phyloP scores from a whole-genome alignment of 2,797 vertebrate species.

The Chaetophractus vellerosus region DNA sequence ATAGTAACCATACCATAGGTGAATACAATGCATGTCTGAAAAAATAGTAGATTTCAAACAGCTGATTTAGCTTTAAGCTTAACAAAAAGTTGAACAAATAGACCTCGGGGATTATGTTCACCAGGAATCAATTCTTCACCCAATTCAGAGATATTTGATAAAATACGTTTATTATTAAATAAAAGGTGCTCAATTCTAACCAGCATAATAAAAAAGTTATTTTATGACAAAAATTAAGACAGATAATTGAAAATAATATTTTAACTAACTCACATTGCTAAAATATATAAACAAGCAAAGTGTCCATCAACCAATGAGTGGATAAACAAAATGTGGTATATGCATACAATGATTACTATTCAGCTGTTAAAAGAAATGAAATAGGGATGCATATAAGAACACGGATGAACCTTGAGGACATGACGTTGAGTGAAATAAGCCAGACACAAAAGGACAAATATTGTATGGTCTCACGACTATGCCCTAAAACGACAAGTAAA shows the following conservation, averaged over 20 bases:
- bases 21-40: not conserved
- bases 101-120: not conserved
- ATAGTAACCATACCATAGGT: not conserved
- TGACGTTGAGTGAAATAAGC: no score
- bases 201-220: constrained; percentile 30
- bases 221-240: not conserved
- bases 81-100: constrained; percentile 21
- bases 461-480: no score
- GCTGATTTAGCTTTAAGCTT: not conserved
- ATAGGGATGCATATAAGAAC: no score
- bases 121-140: not conserved
- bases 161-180: constrained; percentile 19
- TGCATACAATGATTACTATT: no score
- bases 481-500: no score
- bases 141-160: not conserved
- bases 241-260: constrained; percentile 29
- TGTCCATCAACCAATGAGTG: no score
- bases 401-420: no score
- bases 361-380: no score
- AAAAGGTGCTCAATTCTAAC: not conserved
- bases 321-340: no score
- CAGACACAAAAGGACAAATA: no score
- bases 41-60: constrained; percentile 16
- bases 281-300: no score
- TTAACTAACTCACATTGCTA: constrained; percentile 37